A percentile compares a stretch with the other conserved stretches of the same genome.
phyloP scores from a whole-genome alignment of 2,888 invertebrate species.

The Muschampia plurimacula region DNA sequence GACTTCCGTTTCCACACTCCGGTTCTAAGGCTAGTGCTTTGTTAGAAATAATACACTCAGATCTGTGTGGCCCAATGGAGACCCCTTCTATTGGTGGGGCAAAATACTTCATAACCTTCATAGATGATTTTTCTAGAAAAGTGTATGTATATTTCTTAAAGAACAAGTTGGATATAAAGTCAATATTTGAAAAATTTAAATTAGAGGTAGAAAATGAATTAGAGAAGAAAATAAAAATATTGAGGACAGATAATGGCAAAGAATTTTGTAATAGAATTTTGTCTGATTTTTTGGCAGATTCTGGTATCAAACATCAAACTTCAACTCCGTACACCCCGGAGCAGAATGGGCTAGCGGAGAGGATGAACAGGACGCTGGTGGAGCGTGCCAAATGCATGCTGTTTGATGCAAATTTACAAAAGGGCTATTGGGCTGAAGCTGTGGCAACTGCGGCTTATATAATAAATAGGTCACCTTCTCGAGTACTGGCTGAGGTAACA shows the following conservation, averaged over 20 bases:
- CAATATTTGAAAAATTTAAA: slow-evolving; percentile 41
- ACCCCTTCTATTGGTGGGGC: slow-evolving; percentile 53
- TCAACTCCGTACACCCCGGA: slow-evolving; percentile 52
- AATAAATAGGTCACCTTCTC: slow-evolving; percentile 39
- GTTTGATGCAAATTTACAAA: slow-evolving; percentile 36
- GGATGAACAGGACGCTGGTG: slow-evolving; percentile 46
- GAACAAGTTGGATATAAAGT: slow-evolving; percentile 48
- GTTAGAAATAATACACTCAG: slow-evolving; percentile 57
- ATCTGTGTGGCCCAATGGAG: slow-evolving; percentile 61
- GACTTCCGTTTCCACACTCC: slow-evolving; percentile 36
- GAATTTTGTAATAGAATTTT: slow-evolving; percentile 40
- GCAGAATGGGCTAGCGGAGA: slow-evolving; percentile 55
- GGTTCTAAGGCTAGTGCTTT: slow-evolving; percentile 36
- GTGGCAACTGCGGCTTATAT: slow-evolving; percentile 44
- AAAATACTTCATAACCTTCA: slow-evolving; percentile 59
- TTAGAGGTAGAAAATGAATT: slow-evolving; percentile 40
- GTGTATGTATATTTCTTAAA: slow-evolving; percentile 56
- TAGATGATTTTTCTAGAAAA: slow-evolving; percentile 55
- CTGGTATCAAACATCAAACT: slow-evolving; percentile 50
- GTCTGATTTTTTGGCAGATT: slow-evolving; percentile 13
- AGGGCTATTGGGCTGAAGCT: slow-evolving; percentile 55
- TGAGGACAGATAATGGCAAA: slow-evolving; percentile 34
- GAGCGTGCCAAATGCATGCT: slow-evolving; percentile 44
- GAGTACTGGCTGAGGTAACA: slow-evolving; percentile 44
- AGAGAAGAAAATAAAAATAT: slow-evolving; percentile 37